Evolutionary conservation across 1,140 invertebrate species (phyloP), one percentile per base, ranked within the genome.

Genomic region (Neelides sp.): DNA sequence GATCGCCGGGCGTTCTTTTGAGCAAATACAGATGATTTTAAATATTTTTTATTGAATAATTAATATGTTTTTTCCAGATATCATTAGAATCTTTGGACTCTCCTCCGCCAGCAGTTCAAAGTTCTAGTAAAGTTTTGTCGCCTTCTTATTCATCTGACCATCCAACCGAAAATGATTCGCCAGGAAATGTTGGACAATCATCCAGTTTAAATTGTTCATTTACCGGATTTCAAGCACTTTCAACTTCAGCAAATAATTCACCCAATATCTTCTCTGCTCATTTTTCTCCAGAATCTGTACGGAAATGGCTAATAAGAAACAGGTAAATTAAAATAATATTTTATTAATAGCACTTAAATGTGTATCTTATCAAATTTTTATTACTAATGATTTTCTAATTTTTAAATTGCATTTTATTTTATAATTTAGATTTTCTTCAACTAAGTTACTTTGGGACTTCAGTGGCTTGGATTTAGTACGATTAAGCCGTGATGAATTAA

Each of bases 381-480:
- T 36, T 19, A 10, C 12, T 17, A 44, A 17, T 4, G 4, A 15
- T 27, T 10, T 28, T 17, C 19, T 42, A 10, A 42, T 42, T 42
- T 23, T 23, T 42, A 19, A 39, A 12, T 8, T 5, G 5, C 36
- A 12, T 17, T 55, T 42, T 41, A 45, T 39, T 34, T 35, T 37
- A 4, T 23, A 20, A 12, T 20, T 50, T 23, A 60, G 58, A 39
- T 61, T 61, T 39, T 89, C 73, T 93, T n/a, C 75, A 76, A 20
- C 68, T 69, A 13, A 78, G 88, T 65, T 75, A 85, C 50, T 93
- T 91, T 69, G 72, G 74, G 12, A 74, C 77, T 95, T 90, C 71
- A 83, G 82, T 39, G 90, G 87, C 40, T 75, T 81, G 27, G 91
- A 95, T 71, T 75, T 95, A 57, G 68, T 95, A 46, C 74, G 86